Base-by-base conservation (phyloP, 2,113 vertebrate species). In the Rallus limicola region DNA sequence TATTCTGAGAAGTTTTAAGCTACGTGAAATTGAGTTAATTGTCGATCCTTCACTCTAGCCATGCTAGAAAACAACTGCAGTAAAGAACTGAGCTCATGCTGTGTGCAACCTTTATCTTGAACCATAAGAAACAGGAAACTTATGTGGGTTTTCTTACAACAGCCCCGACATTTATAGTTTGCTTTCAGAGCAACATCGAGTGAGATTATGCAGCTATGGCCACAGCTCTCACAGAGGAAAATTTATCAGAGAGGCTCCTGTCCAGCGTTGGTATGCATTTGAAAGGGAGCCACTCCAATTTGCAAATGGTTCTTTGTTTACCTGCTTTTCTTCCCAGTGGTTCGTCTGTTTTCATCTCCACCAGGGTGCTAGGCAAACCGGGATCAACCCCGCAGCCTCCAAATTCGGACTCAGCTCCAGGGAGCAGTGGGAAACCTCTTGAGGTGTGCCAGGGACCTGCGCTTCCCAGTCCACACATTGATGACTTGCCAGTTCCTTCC, bases 61-160 rank as follows among this genome's bases (percentile, higher is more conserved):
- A 2, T 68, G 42, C 50, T 88, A 79, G 78, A 86, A 95, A 88
- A 71, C 40, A 78, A 48, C 38, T 56, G 44, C 46, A 82, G 14
- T 74, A 82, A 86, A 94, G 88, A 93, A 71, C 44, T 21, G 62
- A 96, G 44, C 58, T 72, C 79, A 62, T 42, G 63, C 65, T 92
- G 67, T 82, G 81, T 82, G 86, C 34, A 92, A 86, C 55, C 81
- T 91, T 97, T 93, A 82, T 95, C 94, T 85, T 25, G 40, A 96
- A 67, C 38, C 28, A 46, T 78, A 52, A 63, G 91, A 93, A 96
- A 97, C 97, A 97, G 97, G 97, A 98, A 98, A 96, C 60, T 52
- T 36, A 16, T 89, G 94, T 92, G 92, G 92, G 87, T 84, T 97
- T 93, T 95, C 60, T 94, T 96, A 90, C 91, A 97, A 72, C 67